A percentile compares a stretch with the other conserved stretches of the same genome.
Evolutionary conservation across 2,888 invertebrate species (phyloP).

Genomic region (Deroplatys truncata): DNA sequence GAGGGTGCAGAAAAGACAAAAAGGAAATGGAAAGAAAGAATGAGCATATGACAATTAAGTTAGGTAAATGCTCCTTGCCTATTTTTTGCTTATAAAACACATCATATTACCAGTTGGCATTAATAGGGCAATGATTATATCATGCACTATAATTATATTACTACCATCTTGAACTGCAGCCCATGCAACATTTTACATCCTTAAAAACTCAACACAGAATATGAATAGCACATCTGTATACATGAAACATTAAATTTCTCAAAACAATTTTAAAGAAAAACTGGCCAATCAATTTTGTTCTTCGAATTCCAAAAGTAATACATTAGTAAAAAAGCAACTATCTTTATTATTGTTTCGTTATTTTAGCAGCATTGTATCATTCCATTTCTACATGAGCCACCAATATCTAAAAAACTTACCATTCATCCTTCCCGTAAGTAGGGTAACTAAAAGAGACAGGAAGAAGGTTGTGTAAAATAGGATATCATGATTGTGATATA

Average conservation of each 20-base stretch:
- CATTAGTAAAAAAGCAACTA: no score
- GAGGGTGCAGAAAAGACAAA: no score
- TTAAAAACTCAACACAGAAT: neutral
- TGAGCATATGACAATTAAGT: no score
- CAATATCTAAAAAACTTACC: conserved; percentile 45
- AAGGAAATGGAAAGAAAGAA: no score
- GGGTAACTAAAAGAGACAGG: conserved; percentile 50
- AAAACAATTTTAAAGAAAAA: neutral
- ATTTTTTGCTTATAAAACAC: no score
- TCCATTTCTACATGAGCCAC: neutral
- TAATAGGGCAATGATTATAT: neutral
- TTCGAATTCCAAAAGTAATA: neutral
- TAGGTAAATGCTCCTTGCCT: no score
- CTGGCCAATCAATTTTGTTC: neutral
- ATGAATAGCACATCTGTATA: neutral
- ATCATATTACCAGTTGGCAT: neutral
- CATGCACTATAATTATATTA: neutral
- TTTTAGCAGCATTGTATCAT: neutral
- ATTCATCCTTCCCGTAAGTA: conserved; percentile 57
- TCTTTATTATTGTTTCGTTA: no score
- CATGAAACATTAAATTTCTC: neutral
- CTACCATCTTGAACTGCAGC: neutral
- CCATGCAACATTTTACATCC: neutral
- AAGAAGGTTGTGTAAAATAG: conserved; percentile 30
- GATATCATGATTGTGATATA: neutral